Base-by-base conservation (phyloP, 2,113 vertebrate species). In the Engraulis encrasicolus region DNA sequence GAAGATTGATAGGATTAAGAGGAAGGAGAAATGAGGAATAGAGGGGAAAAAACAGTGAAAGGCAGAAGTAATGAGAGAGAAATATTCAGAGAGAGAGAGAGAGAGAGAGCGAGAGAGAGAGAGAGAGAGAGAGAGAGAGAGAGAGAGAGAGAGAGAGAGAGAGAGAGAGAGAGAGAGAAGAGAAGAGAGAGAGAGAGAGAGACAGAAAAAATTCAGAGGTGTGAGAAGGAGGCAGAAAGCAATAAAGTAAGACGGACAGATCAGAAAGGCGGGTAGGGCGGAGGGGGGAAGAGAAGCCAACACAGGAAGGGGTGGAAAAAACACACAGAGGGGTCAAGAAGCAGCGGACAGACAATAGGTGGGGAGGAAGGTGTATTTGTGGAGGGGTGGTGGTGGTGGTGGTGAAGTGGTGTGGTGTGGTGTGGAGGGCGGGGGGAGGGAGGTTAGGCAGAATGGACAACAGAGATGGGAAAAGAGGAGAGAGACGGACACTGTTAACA, bases 401-500 rank as follows among this genome's bases (percentile, higher is more conserved):
- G 58, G n/a, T 12, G n/a, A 31, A 18, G 38, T 27, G 15, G 81
- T 23, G 9, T 20, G 17, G 78, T 31, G 52, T 23, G 40, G 74
- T 82, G 36, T 38, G 80, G 80, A 2, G 23, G 14, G 14, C 27
- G 61, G 50, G 38, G 74, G 50, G 78, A 48, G 36, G 31, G 83
- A 79, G 78, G 38, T 84, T 78, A 88, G 66, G 83, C 52, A 82
- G 27, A 84, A 86, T 82, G 81, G 34, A 85, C 84, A 86, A 85
- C 85, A 87, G 86, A 89, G 88, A 91, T 83, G 89, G 79, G 90
- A 86, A 84, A 89, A 89, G 88, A 89, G 87, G 88, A 78, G 87
- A 94, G 85, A 94, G 88, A 93, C 80, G 6, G 81, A 92, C 90
- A 91, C 87, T 88, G 90, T 90, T 91, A 91, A 89, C 81, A 83